Percentiles rank a stretch among this genome's conserved stretches.
phyloP scores from a whole-genome alignment of 2,797 vertebrate genomes.

The Coregonus ussuriensis region DNA sequence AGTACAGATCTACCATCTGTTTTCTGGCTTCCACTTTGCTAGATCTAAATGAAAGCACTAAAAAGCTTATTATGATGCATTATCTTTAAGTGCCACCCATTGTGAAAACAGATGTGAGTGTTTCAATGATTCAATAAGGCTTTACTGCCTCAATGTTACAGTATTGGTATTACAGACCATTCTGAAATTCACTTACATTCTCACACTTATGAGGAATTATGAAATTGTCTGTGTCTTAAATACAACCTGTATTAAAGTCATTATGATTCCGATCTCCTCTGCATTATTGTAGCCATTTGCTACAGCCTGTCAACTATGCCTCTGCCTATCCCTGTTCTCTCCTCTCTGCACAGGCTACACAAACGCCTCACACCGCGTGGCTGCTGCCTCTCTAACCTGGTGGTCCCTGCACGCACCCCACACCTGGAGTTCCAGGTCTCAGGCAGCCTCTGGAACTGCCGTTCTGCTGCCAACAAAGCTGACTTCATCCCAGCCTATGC shows the following conservation, averaged over 20 bases:
- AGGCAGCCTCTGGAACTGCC: too few relatives aligned
- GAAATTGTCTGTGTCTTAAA: not conserved
- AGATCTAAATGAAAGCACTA: conserved; percentile 61
- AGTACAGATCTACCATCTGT: conserved; percentile 68
- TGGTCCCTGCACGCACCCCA: too few relatives aligned
- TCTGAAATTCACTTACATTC: not conserved
- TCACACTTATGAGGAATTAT: not conserved
- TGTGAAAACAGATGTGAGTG: conserved; percentile 73
- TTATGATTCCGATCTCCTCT: too few relatives aligned
- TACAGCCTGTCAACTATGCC: too few relatives aligned
- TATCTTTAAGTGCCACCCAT: conserved; percentile 73
- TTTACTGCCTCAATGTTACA: not conserved
- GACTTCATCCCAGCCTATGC: too few relatives aligned
- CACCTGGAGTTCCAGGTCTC: too few relatives aligned
- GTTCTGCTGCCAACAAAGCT: too few relatives aligned
- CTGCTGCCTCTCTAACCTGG: too few relatives aligned
- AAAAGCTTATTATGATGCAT: conserved; percentile 74
- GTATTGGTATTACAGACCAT: not conserved
- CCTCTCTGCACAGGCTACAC: too few relatives aligned
- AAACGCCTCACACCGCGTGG: too few relatives aligned
- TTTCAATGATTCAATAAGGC: conserved; percentile 24
- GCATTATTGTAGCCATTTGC: too few relatives aligned
- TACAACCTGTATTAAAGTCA: not conserved
- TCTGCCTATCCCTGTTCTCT: too few relatives aligned
- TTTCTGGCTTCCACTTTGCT: conserved; percentile 68